Evolutionary conservation across 1,140 invertebrate species (phyloP).

Genomic region (Penaeus indicus): DNA sequence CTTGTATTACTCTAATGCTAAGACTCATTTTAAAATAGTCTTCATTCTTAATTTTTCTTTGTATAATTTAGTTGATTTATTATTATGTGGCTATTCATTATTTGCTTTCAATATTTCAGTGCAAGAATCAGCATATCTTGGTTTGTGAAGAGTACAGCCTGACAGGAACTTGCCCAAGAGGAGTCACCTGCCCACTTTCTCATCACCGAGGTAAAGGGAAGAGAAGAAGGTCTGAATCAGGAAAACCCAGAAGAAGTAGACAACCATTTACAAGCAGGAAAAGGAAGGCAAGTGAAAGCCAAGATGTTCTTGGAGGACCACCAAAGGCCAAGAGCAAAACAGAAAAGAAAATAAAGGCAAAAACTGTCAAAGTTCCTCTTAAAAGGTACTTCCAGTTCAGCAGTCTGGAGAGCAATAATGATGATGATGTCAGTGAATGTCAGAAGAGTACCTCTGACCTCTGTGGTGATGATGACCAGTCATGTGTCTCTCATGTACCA

Average conservation of each 20-base stretch:
- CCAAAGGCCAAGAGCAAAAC: constrained; percentile 30
- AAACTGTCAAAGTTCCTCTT: not conserved
- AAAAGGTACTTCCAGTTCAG: constrained; percentile 45
- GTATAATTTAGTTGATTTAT: not conserved
- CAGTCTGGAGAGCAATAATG: not conserved
- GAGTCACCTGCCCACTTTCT: constrained; percentile 51
- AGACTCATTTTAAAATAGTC: not conserved
- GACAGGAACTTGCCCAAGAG: constrained; percentile 60
- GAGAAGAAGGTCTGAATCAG: constrained; percentile 5
- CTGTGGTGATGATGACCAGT: too few species aligned
- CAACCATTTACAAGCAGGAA: constrained; percentile 7
- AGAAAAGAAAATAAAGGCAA: constrained; percentile 16
- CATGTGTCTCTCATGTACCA: too few species aligned
- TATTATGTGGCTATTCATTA: constrained; percentile 70
- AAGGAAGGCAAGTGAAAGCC: constrained; percentile 46
- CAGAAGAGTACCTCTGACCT: too few species aligned
- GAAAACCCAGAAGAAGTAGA: not conserved
- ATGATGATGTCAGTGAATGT: not conserved
- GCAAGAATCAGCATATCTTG: constrained; percentile 61
- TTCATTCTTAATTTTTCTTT: not conserved
- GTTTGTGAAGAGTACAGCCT: constrained; percentile 58
- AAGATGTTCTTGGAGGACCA: constrained; percentile 43
- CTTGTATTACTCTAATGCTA: not conserved
- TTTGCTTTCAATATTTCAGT: constrained; percentile 45
- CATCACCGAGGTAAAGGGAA: constrained; percentile 36